Conservation (phyloP, 2,888 invertebrate genomes). For the Amiota communis region DNA sequence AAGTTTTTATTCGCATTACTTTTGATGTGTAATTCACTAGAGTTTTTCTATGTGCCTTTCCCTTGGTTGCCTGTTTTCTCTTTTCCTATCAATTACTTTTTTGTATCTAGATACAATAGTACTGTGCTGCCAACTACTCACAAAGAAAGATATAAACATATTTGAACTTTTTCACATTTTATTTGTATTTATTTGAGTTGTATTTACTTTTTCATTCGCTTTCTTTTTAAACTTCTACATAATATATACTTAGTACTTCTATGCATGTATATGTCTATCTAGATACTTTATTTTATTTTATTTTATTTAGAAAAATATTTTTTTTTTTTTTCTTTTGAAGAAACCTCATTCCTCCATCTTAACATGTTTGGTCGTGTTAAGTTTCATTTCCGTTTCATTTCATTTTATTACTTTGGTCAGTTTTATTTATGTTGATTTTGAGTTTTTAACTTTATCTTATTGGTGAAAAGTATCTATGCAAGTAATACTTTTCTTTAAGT, state of each 20-base stretch:
- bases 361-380: constrained; percentile 64
- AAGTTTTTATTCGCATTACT: background rate
- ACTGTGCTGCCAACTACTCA: constrained; percentile 1
- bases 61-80: background rate
- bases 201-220: constrained; percentile 20
- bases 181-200: constrained; percentile 27
- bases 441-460: constrained; percentile 47
- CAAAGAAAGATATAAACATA: constrained; percentile 17
- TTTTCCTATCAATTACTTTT: too few species aligned
- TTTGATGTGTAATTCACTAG: background rate
- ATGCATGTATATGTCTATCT: too few species aligned
- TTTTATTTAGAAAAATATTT: too few species aligned
- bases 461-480: too few species aligned
- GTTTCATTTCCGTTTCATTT: constrained; percentile 67
- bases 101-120: background rate
- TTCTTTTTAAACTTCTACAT: background rate
- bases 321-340: background rate
- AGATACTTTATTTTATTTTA: too few species aligned
- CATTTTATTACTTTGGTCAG: constrained; percentile 66
- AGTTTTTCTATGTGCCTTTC: background rate
- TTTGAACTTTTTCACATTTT: constrained; percentile 23
- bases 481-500: too few species aligned
- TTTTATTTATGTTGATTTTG: constrained; percentile 47
- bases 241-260: too few species aligned
- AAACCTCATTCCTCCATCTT: constrained; percentile 47